Conservation (phyloP, 1,140 invertebrate genomes). For the Gryllus bimaculatus region DNA sequence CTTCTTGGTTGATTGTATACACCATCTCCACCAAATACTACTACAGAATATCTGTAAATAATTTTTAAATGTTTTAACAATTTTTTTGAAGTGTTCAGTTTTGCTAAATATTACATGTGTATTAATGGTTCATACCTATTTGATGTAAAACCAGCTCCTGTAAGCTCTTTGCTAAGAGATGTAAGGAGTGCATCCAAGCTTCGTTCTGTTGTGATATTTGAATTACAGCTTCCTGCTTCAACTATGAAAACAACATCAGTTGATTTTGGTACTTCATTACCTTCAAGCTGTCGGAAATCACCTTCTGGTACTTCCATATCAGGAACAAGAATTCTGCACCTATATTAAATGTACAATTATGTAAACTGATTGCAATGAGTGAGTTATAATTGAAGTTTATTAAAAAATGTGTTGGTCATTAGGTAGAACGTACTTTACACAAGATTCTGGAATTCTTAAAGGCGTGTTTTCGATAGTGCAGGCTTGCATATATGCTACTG, state of each 20-base stretch:
- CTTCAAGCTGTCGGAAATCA: slow-evolving; percentile 48
- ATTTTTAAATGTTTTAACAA: slow-evolving; percentile 10
- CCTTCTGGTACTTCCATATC: slow-evolving; percentile 61
- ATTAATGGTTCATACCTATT: slow-evolving; percentile 46
- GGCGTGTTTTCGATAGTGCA: slow-evolving; percentile 64
- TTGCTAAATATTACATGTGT: background rate
- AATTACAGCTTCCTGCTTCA: slow-evolving; percentile 75
- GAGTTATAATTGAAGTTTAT: slow-evolving; percentile 18
- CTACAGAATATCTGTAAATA: slow-evolving; percentile 56
- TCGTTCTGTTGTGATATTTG: slow-evolving; percentile 47
- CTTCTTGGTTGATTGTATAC: slow-evolving; percentile 58
- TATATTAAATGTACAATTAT: background rate
- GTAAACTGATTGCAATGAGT: background rate
- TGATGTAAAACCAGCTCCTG: slow-evolving; percentile 45
- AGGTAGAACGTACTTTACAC: slow-evolving; percentile 55
- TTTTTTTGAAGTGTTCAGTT: slow-evolving; percentile 24
- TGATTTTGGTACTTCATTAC: slow-evolving; percentile 45
- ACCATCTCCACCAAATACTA: slow-evolving; percentile 68
- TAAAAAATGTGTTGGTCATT: background rate
- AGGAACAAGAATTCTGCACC: slow-evolving; percentile 32
- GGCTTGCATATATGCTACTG: slow-evolving; percentile 64
- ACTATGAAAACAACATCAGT: slow-evolving; percentile 81
- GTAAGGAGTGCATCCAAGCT: slow-evolving; percentile 56
- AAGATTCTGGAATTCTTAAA: slow-evolving; percentile 65
- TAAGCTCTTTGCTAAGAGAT: slow-evolving; percentile 56